A percentile compares a stretch with the other conserved stretches of the same genome.
These are phyloP conservation scores for Catamblyrhynchus diadema DNA, from an alignment of 2,797 vertebrate genomes.

Conservation along the genomic window DNA sequence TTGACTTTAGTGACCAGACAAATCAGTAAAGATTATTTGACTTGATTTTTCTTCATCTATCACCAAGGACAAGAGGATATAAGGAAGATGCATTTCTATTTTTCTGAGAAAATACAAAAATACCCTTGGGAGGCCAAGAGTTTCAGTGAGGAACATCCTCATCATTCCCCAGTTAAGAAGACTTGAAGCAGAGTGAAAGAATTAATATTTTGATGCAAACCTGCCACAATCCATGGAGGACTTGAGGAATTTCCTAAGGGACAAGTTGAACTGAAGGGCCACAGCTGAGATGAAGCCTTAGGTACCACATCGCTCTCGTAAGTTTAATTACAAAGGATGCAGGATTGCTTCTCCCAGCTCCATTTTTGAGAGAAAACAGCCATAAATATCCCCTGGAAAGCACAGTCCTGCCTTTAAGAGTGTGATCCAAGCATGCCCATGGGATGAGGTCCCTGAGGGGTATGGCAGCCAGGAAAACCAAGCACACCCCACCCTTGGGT, in stretches of 20 bases:
- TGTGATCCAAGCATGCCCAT: neutral
- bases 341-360: neutral
- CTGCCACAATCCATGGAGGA: neutral
- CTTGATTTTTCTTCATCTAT: neutral
- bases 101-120: neutral
- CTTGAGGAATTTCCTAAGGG: neutral
- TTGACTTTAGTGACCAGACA: neutral
- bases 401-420: neutral
- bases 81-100: neutral
- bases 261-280: neutral
- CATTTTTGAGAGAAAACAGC: neutral
- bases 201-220: neutral
- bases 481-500: neutral
- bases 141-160: neutral
- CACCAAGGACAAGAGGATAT: neutral
- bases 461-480: neutral
- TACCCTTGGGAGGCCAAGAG: neutral
- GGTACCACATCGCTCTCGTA: accelerated
- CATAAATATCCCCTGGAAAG: neutral
- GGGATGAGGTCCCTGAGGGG: neutral
- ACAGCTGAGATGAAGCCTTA: accelerated
- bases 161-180: neutral
- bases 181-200: neutral
- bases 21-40: neutral
- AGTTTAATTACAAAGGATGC: neutral